phyloP scores from a whole-genome alignment of 2,888 invertebrate genomes.

The Mylabris sibirica region DNA sequence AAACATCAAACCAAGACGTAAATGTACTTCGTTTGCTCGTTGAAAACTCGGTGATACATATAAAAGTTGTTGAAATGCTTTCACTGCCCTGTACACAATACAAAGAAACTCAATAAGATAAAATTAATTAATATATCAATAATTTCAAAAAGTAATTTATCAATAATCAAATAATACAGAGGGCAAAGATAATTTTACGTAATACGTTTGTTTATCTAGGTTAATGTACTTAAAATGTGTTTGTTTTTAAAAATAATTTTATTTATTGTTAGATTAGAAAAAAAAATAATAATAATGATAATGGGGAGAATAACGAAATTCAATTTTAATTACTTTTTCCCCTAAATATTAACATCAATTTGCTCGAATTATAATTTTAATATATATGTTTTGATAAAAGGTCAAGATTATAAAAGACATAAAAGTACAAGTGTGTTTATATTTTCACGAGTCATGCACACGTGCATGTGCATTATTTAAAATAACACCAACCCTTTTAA shows the following conservation, averaged over 20 bases:
- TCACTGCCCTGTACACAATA: slow-evolving; percentile 79
- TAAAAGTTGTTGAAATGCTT: slow-evolving; percentile 93
- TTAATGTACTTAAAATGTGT: background rate
- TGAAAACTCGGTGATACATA: slow-evolving; percentile 93
- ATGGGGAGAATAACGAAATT: background rate
- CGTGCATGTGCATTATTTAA: slow-evolving; percentile 19
- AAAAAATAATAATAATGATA: background rate
- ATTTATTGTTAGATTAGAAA: background rate
- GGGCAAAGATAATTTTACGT: slow-evolving; percentile 25
- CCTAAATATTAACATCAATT: background rate
- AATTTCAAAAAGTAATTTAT: background rate
- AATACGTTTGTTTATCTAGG: background rate
- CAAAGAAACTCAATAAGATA: slow-evolving; percentile 7
- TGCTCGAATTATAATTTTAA: background rate
- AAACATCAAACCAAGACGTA: slow-evolving; percentile 96
- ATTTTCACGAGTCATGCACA: slow-evolving; percentile 15
- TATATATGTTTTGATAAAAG: background rate
- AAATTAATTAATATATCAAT: slow-evolving; percentile 1
- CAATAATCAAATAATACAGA: background rate
- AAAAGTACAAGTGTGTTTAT: background rate
- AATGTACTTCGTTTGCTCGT: slow-evolving; percentile 94
- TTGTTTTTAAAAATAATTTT: background rate
- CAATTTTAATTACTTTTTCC: background rate
- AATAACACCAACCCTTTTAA: slow-evolving; percentile 11
- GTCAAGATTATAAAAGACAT: slow-evolving; percentile 9